A percentile compares a stretch with the other conserved stretches of the same genome.
Conservation (phyloP, 2,888 invertebrate species). For the Hoplodrina ambigua region DNA sequence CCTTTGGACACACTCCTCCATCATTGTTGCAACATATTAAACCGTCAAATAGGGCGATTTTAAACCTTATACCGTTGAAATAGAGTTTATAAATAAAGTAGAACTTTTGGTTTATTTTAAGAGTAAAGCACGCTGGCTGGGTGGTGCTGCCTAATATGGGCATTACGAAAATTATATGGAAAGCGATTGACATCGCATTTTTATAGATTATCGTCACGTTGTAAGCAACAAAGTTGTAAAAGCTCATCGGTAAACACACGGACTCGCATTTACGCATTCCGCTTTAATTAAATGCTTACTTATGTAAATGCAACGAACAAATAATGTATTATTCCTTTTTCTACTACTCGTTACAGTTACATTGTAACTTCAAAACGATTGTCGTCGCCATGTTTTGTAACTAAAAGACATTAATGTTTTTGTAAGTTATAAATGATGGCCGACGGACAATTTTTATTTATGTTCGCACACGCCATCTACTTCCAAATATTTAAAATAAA, state of each 20-base stretch:
- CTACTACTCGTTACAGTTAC: not conserved
- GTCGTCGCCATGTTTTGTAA: slow-evolving; percentile 25
- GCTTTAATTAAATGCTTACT: slow-evolving; percentile 5
- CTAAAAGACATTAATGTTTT: slow-evolving; percentile 8
- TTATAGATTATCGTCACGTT: slow-evolving; percentile 43
- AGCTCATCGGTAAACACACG: slow-evolving; percentile 6
- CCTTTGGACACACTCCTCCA: slow-evolving; percentile 76
- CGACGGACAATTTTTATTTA: slow-evolving; percentile 8
- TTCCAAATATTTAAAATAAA: slow-evolving; percentile 11
- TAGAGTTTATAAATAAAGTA: not conserved
- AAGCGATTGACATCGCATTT: slow-evolving; percentile 36
- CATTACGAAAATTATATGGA: slow-evolving; percentile 50
- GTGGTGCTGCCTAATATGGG: slow-evolving; percentile 42
- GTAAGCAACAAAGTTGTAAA: slow-evolving; percentile 29
- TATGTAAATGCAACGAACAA: slow-evolving; percentile 26
- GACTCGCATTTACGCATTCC: slow-evolving; percentile 23
- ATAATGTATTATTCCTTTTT: slow-evolving; percentile 15
- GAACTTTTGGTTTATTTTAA: slow-evolving; percentile 28
- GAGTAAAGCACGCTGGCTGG: slow-evolving; percentile 33
- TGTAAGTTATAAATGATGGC: not conserved
- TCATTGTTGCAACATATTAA: slow-evolving; percentile 75
- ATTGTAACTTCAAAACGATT: slow-evolving; percentile 18
- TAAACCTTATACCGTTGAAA: slow-evolving; percentile 30
- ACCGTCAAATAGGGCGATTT: slow-evolving; percentile 27
- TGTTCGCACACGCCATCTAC: slow-evolving; percentile 2